Conservation (phyloP, 2,888 invertebrate genomes). For the Polymixis flavicincta region DNA sequence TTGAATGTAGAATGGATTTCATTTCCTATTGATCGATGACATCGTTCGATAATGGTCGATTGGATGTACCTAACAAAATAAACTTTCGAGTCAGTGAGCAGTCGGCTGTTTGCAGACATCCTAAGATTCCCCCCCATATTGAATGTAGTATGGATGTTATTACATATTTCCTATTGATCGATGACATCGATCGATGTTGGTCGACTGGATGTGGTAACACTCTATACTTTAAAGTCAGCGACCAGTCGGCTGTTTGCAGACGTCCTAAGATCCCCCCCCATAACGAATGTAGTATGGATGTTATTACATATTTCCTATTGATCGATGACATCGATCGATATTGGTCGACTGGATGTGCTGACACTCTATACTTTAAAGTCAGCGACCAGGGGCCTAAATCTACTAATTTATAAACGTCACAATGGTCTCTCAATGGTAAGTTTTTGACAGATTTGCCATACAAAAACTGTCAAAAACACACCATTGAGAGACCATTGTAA, state of each 20-base stretch:
- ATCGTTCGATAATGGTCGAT: no score
- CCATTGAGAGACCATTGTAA: no score
- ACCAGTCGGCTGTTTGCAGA: conserved; percentile 9
- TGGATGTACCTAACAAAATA: no score
- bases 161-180: not conserved
- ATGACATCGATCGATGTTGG: not conserved
- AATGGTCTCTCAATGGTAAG: no score
- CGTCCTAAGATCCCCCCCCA: conserved; percentile 56
- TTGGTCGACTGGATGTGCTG: not conserved
- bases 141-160: conserved; percentile 66
- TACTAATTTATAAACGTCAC: no score
- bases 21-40: not conserved
- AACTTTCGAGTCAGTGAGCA: not conserved
- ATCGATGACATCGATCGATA: not conserved
- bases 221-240: not conserved
- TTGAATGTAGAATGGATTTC: conserved; percentile 68
- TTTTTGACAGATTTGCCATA: no score
- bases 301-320: conserved; percentile 1
- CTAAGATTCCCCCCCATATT: conserved; percentile 62
- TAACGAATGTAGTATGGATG: conserved; percentile 68
- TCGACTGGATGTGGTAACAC: not conserved
- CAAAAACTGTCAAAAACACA: no score
- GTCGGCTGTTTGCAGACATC: conserved; percentile 16
- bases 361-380: not conserved
- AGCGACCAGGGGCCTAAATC: no score